Percentiles rank a stretch among this genome's conserved stretches.
Conservation (phyloP, 2,797 vertebrate genomes). For the Tokudaia tokunoshimensis region DNA sequence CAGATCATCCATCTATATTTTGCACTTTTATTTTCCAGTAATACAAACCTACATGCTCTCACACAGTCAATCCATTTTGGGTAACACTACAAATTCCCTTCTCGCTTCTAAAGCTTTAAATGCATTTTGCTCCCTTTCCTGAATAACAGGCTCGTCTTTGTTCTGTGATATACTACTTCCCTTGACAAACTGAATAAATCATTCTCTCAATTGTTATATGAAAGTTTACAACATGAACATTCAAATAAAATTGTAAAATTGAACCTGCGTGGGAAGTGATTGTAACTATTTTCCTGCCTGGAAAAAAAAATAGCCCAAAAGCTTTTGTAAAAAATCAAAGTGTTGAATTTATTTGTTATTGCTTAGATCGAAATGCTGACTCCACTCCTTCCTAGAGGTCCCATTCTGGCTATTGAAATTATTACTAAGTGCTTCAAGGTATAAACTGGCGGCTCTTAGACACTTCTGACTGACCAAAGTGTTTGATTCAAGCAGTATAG, state of each 20-base stretch:
- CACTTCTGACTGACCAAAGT: background rate
- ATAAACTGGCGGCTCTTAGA: background rate
- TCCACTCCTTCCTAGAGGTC: background rate
- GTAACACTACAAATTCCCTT: background rate
- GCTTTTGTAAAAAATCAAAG: background rate
- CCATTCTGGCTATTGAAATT: background rate
- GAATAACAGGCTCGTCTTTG: constrained; percentile 29
- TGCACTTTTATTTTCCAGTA: background rate
- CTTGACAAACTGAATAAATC: constrained; percentile 24
- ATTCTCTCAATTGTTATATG: background rate
- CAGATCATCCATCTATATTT: background rate
- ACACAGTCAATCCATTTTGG: background rate
- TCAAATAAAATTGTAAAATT: constrained; percentile 49
- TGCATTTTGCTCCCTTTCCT: constrained; percentile 25
- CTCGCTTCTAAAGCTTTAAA: constrained; percentile 15
- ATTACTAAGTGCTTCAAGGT: background rate
- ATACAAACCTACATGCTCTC: background rate
- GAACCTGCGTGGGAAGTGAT: background rate
- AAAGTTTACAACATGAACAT: constrained; percentile 6
- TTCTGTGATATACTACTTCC: background rate
- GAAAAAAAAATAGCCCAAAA: background rate
- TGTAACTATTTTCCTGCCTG: background rate
- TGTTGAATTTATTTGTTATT: background rate
- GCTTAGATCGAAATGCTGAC: background rate
- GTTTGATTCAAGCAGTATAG: background rate